phyloP scores from a whole-genome alignment of 2,888 invertebrate genomes.

The Pterostichus madidus region DNA sequence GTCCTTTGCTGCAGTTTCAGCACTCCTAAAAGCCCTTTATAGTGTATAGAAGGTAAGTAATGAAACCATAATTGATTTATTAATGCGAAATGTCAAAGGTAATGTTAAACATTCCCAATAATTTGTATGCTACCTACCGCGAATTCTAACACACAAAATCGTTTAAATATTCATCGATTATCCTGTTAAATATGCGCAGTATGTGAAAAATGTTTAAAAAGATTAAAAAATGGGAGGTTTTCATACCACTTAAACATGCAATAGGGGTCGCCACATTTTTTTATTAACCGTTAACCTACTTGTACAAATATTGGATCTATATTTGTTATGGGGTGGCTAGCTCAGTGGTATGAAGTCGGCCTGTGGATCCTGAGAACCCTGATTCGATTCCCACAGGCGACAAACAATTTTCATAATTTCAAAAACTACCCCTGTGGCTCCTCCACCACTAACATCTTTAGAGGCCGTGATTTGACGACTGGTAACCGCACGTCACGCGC shows the following conservation, averaged over 20 bases:
- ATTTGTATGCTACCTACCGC: constrained; percentile 12
- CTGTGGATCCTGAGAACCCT: too few relatives aligned
- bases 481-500: too few relatives aligned
- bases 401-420: too few relatives aligned
- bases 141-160: constrained; percentile 44
- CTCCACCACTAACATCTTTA: too few relatives aligned
- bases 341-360: too few relatives aligned
- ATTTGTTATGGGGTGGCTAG: too few relatives aligned
- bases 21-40: constrained; percentile 12
- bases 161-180: too few relatives aligned
- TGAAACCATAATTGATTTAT: constrained; percentile 54
- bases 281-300: too few relatives aligned
- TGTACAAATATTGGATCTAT: too few relatives aligned
- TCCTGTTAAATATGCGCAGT: background rate
- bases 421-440: too few relatives aligned
- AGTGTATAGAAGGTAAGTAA: constrained; percentile 14
- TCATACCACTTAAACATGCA: background rate
- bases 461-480: too few relatives aligned
- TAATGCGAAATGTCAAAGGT: constrained; percentile 45
- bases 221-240: background rate
- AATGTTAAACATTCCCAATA: constrained; percentile 29
- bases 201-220: background rate
- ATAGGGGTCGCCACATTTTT: background rate
- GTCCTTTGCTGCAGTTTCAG: background rate
- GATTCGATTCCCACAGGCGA: too few relatives aligned